Evolutionary conservation across 23 tunicate species (phyloP).

Genomic region (Corella eumyota): DNA sequence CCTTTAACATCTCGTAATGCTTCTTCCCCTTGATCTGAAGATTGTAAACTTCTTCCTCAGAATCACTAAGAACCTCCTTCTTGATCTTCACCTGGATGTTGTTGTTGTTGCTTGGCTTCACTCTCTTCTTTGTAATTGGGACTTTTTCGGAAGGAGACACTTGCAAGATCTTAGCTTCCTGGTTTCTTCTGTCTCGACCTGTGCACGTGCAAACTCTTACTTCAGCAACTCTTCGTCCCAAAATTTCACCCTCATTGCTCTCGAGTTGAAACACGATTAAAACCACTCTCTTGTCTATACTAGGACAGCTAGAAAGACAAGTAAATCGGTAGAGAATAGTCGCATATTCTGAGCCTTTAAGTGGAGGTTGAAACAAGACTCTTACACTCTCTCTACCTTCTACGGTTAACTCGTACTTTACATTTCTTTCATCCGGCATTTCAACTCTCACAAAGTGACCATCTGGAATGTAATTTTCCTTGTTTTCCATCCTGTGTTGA

Average conservation of each 20-base stretch:
- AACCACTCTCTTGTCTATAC: constrained; percentile 46
- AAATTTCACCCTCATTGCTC: constrained; percentile 12
- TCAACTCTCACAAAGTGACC: constrained; percentile 23
- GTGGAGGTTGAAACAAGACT: constrained; percentile 8
- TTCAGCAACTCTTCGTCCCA: constrained; percentile 29
- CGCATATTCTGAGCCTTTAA: background rate
- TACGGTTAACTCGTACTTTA: background rate
- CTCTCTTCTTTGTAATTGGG: background rate
- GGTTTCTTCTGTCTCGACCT: constrained; percentile 34
- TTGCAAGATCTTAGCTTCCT: constrained; percentile 9
- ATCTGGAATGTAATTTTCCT: constrained; percentile 1
- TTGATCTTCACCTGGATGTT: background rate
- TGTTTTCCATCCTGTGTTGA: constrained; percentile 4
- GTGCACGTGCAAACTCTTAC: constrained; percentile 43
- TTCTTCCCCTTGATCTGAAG: constrained; percentile 21
- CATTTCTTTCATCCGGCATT: background rate
- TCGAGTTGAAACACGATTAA: constrained; percentile 22
- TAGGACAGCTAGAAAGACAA: constrained; percentile 52
- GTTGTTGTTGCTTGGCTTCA: background rate
- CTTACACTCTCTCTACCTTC: constrained; percentile 28
- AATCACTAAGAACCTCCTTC: constrained; percentile 5
- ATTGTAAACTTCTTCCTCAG: constrained; percentile 9
- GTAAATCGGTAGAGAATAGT: constrained; percentile 25
- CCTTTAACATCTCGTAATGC: constrained; percentile 30
- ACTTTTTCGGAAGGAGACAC: background rate